Evolutionary conservation across 92 coral and sea anemone species (phyloP), one percentile per base, ranked within the genome.

Genomic region (Porites evermanni): DNA sequence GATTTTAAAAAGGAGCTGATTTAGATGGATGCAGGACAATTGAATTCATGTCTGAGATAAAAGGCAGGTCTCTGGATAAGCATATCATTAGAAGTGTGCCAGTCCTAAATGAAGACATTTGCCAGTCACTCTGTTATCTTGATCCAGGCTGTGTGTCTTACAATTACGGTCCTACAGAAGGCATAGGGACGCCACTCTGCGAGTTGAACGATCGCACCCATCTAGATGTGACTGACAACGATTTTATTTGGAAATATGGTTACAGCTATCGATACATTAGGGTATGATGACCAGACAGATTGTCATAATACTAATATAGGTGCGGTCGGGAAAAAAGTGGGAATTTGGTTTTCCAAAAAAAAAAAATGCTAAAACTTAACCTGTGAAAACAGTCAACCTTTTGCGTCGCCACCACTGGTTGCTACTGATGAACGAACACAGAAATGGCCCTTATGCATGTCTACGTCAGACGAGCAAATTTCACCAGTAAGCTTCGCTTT

Each of bases 61-160:
- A 0, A 7, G 69, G 26, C 50, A 77, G 29, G 81, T 47, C 60
- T 18, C 81, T 77, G 0, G 10, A 23, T 26, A 12, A 51, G 60
- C 81, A 77, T 68, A 11, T 58, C 24, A 58, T 77, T 24, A 26
- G 67, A 26, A 77, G 51, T 1, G 7, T 75, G 66, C 17, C 12
- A 12, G 50, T 58, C 23, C 47, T 6, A 12, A 58, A n/a, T 47
- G 13, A 75, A 26, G 47, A 19, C 6, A 1, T 20, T 18, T 75
- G 79, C 47, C n/a, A 53, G 23, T 11, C 23, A 53, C 0, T n/a
- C 47, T 75, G 75, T 64, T 67, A 80, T 6, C 24, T 16, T 12
- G 84, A 67, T 14, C 65, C 65, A 7, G n/a, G 68, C 75, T 67
- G 75, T 67, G 75, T 80, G 75, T 80, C 84, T 50, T 67, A 52